These are phyloP conservation scores for Stegastes partitus DNA, from an alignment of 2,113 vertebrate genomes.

Conservation along the genomic window DNA sequence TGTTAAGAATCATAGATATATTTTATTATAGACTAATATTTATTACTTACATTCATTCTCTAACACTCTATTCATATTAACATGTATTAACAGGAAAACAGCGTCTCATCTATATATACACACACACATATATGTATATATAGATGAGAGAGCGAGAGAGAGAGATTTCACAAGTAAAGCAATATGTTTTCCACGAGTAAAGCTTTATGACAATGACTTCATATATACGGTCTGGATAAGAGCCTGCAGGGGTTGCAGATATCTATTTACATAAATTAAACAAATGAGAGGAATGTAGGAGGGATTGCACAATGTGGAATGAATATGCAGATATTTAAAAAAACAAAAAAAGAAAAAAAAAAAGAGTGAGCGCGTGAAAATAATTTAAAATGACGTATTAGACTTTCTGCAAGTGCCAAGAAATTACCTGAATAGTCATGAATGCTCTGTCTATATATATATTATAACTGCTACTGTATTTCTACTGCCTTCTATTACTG, in stretches of 20 bases:
- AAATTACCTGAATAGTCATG: constrained; percentile 30
- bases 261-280: constrained; percentile 79
- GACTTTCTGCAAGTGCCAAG: constrained; percentile 18
- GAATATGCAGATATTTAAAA: constrained; percentile 33
- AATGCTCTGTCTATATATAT: constrained; percentile 30
- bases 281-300: constrained; percentile 71
- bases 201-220: constrained; percentile 79
- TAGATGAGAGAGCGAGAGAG: constrained; percentile 30
- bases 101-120: constrained; percentile 68
- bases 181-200: constrained; percentile 79
- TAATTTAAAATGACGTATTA: constrained; percentile 18
- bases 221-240: constrained; percentile 72
- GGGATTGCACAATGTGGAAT: constrained; percentile 66
- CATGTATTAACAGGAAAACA: constrained; percentile 85
- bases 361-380: constrained; percentile 22
- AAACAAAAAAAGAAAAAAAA: background rate
- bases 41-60: constrained; percentile 87
- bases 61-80: constrained; percentile 88
- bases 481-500: constrained; percentile 28
- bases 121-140: constrained; percentile 58
- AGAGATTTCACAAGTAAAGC: constrained; percentile 72
- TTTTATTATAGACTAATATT: constrained; percentile 85
- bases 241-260: constrained; percentile 66
- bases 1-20: constrained; percentile 78
- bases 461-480: constrained; percentile 45